Evolutionary conservation across 2,797 vertebrate genomes (phyloP), one percentile per base, ranked within the genome.

Genomic region (Potorous gilbertii): DNA sequence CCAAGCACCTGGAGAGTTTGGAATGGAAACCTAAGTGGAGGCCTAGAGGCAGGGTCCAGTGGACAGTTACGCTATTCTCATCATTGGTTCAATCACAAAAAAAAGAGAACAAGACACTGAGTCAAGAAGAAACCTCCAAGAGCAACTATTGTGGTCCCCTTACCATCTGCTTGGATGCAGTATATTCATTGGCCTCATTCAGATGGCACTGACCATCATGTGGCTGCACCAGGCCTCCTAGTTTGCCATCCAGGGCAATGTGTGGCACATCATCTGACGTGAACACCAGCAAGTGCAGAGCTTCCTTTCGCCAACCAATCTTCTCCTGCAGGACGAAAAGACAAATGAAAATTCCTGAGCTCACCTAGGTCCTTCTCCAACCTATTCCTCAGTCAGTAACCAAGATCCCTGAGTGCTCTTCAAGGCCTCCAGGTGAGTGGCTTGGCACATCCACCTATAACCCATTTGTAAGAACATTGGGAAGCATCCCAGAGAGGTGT

Each of bases 261-360:
- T 99, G 99, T 27, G 99, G 99, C 11, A 99, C 99, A 0, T 99
- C 99, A 0, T 99, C 99, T 0, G 99, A 99, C 6, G 99, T 99
- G 95, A 99, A 99, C 91, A 99, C 99, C 98, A 99, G 98, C 97
- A 99, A 98, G 96, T 99, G 99, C 95, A 99, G 99, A 0, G 99
- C 99, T 93, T 99, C 99, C 96, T 99, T 99, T 66, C 99, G 99
- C 99, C 99, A 99, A 55, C 99, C 99, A 0, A 99, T 99, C 97
- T 99, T 99, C 81, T 99, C 99, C 99, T 99, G 98, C 27, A 18
- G 31, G 89, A 92, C 96, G 0, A 56, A 89, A 95, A 59, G 29
- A 12, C 0, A 3, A 81, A 8, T 21, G 16, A 3, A 52, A 27
- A 28, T 50, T 34, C 59, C 50, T 92, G 52, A 2, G 91, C 31